Conservation (phyloP, 2,888 invertebrate genomes). For the Crioceris asparagi region DNA sequence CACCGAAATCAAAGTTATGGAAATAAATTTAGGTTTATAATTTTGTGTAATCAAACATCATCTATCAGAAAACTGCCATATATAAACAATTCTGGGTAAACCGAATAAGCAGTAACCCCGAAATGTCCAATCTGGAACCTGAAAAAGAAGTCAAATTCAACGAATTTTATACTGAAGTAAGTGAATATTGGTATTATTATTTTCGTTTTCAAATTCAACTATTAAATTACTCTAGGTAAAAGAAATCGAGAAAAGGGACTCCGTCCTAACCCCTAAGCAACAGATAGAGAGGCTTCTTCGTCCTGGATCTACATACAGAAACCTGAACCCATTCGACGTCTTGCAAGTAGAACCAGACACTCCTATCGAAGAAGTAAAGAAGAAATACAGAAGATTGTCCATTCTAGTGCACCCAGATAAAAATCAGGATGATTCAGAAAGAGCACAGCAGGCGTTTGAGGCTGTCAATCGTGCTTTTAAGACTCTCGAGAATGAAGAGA, state of each 20-base stretch:
- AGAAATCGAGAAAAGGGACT: slow-evolving; percentile 95
- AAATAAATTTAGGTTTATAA: too few species aligned
- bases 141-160: slow-evolving; percentile 63
- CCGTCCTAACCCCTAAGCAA: slow-evolving; percentile 90
- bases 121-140: slow-evolving; percentile 24
- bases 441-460: slow-evolving; percentile 88
- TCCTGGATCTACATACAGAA: slow-evolving; percentile 97
- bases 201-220: neutral
- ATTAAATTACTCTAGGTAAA: slow-evolving; percentile 63
- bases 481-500: slow-evolving; percentile 88
- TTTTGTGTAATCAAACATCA: too few species aligned
- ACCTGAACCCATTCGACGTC: slow-evolving; percentile 93
- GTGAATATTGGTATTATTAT: slow-evolving; percentile 18
- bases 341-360: slow-evolving; percentile 86
- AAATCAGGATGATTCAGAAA: slow-evolving; percentile 90
- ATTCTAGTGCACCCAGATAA: slow-evolving; percentile 99
- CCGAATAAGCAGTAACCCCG: too few species aligned
- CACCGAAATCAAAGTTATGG: too few species aligned
- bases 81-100: too few species aligned
- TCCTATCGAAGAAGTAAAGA: slow-evolving; percentile 85
- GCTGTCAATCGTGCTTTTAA: slow-evolving; percentile 94
- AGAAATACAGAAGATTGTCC: slow-evolving; percentile 85
- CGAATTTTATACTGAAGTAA: slow-evolving; percentile 75
- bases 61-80: too few species aligned
- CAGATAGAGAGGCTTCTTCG: slow-evolving; percentile 93